Percentiles rank a stretch among this genome's conserved stretches.
Evolutionary conservation across 2,888 invertebrate species (phyloP).

Genomic region (Lordiphosa fenestrarum): DNA sequence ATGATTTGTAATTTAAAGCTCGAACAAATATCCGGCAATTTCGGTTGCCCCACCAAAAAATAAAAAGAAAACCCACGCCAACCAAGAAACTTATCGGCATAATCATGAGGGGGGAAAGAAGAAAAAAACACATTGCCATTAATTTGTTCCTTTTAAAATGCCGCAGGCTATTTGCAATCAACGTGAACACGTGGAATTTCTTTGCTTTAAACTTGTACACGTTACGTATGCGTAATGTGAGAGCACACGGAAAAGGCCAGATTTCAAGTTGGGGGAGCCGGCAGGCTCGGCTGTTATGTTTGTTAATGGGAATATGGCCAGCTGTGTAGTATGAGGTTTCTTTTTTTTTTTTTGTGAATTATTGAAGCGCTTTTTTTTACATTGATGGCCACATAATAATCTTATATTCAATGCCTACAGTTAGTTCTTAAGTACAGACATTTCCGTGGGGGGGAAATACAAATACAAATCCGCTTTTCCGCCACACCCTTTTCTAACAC

Average conservation of each 20-base stretch:
- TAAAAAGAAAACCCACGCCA: conserved; percentile 31
- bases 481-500: no score
- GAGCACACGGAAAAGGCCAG: conserved; percentile 2
- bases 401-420: no score
- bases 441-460: no score
- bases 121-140: conserved; percentile 49
- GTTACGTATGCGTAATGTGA: conserved; percentile 52
- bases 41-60: conserved; percentile 19
- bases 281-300: no score
- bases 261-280: no score
- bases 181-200: conserved; percentile 44
- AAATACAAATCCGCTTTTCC: no score
- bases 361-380: no score
- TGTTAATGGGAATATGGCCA: no score
- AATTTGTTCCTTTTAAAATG: conserved; percentile 63
- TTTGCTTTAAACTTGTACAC: conserved; percentile 19
- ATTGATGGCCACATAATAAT: no score
- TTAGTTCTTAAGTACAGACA: no score
- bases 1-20: conserved; percentile 69
- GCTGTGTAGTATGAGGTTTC: no score
- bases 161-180: conserved; percentile 68
- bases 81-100: conserved; percentile 56
- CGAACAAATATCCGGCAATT: conserved; percentile 64
- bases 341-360: no score
- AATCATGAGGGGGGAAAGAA: conserved; percentile 49